Evolutionary conservation across 2,113 vertebrate species (phyloP).

Genomic region (Sminthopsis crassicaudata): DNA sequence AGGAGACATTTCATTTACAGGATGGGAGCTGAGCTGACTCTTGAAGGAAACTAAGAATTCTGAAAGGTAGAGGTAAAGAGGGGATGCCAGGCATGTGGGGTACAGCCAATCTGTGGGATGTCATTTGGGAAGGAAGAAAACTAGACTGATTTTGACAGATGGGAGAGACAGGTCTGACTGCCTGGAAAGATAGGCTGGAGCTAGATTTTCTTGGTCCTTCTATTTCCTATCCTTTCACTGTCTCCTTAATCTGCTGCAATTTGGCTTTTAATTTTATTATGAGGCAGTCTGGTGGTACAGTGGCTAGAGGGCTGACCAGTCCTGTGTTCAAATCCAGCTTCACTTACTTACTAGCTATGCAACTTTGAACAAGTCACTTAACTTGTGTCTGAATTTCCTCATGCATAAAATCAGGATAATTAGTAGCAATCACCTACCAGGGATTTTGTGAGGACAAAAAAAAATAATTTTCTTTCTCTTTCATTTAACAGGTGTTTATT

Average conservation of each 20-base stretch:
- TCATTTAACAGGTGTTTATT: too few species aligned
- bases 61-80: not conserved
- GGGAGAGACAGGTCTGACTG: not conserved
- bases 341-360: not conserved
- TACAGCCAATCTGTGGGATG: not conserved
- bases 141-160: not conserved
- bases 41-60: not conserved
- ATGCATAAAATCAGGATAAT: not conserved
- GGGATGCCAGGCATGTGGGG: too few species aligned
- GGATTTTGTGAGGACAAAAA: not conserved
- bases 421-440: not conserved
- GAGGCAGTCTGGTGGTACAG: not conserved
- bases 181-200: not conserved
- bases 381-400: not conserved
- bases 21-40: not conserved
- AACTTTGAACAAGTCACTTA: not conserved
- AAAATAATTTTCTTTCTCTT: not conserved
- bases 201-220: not conserved
- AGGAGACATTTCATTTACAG: not conserved
- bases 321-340: not conserved
- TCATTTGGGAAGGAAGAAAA: not conserved
- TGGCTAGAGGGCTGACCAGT: not conserved
- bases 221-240: not conserved
- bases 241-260: not conserved
- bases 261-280: not conserved